phyloP scores from a whole-genome alignment of 2,888 invertebrate species.

The Pinctada fucata region DNA sequence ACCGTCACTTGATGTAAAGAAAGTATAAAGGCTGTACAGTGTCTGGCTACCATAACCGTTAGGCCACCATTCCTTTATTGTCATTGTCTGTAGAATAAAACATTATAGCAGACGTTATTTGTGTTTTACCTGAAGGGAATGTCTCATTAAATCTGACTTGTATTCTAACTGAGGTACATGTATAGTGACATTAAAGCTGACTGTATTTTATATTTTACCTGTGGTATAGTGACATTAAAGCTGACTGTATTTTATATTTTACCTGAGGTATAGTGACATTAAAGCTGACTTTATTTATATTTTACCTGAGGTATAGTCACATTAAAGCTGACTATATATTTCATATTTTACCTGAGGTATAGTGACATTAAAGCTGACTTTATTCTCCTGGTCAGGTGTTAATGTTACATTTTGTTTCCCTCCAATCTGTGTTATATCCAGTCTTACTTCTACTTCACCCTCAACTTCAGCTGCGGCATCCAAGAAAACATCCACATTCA shows the following conservation, averaged over 20 bases:
- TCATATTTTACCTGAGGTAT: slow-evolving; percentile 48
- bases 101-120: background rate
- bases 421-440: slow-evolving; percentile 48
- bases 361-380: slow-evolving; percentile 32
- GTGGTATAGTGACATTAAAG: slow-evolving; percentile 43
- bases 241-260: slow-evolving; percentile 17
- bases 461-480: slow-evolving; percentile 37
- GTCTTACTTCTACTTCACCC: slow-evolving; percentile 48
- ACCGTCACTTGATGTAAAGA: slow-evolving; percentile 73
- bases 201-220: too few species aligned
- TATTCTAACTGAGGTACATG: too few species aligned
- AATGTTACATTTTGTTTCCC: slow-evolving; percentile 38
- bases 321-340: too few species aligned
- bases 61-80: slow-evolving; percentile 92
- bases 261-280: slow-evolving; percentile 45
- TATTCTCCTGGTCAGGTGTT: slow-evolving; percentile 15
- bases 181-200: too few species aligned
- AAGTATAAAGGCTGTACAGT: slow-evolving; percentile 81
- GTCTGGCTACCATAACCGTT: slow-evolving; percentile 85
- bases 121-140: too few species aligned
- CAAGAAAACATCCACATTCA: slow-evolving; percentile 50
- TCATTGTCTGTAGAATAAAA: slow-evolving; percentile 34
- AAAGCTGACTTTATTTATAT: slow-evolving; percentile 20
- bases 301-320: too few species aligned
- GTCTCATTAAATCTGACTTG: too few species aligned